Evolutionary conservation across 2,888 invertebrate genomes (phyloP).

Genomic region (Acrocera orbiculus): DNA sequence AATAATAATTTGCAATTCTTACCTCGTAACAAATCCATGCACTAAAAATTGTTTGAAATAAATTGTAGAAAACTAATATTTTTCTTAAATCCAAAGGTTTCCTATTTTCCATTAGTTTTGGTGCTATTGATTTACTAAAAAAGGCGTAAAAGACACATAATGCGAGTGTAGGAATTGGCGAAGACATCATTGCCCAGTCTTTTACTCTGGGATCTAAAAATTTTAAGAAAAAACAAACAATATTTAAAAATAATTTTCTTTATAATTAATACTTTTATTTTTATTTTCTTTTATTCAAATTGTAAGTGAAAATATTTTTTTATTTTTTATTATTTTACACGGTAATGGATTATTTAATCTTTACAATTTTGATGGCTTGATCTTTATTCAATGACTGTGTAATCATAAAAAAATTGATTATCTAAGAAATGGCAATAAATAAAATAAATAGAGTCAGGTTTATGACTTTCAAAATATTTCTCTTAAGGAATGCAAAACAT

Average conservation of each 20-base stretch:
- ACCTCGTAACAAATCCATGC: slow-evolving; percentile 88
- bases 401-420: no score
- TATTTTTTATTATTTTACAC: no score
- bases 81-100: slow-evolving; percentile 70
- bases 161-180: slow-evolving; percentile 67
- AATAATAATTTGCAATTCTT: slow-evolving; percentile 21
- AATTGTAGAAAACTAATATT: slow-evolving; percentile 69
- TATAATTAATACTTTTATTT: no score
- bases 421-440: no score
- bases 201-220: slow-evolving; percentile 73
- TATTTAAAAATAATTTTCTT: no score
- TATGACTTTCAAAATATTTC: no score
- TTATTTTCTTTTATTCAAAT: no score
- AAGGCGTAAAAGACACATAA: slow-evolving; percentile 73
- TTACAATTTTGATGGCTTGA: no score
- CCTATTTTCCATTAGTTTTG: slow-evolving; percentile 73
- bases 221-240: slow-evolving; percentile 4
- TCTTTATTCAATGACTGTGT: no score
- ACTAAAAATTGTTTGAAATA: slow-evolving; percentile 77
- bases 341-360: no score
- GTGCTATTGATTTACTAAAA: slow-evolving; percentile 65
- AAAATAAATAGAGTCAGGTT: no score
- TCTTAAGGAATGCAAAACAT: no score
- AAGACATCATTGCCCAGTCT: slow-evolving; percentile 78
- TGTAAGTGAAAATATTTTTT: background rate